A percentile compares a stretch with the other conserved stretches of the same genome.
These are phyloP conservation scores for Esox niger DNA, from an alignment of 2,113 vertebrate species.

Conservation along the genomic window DNA sequence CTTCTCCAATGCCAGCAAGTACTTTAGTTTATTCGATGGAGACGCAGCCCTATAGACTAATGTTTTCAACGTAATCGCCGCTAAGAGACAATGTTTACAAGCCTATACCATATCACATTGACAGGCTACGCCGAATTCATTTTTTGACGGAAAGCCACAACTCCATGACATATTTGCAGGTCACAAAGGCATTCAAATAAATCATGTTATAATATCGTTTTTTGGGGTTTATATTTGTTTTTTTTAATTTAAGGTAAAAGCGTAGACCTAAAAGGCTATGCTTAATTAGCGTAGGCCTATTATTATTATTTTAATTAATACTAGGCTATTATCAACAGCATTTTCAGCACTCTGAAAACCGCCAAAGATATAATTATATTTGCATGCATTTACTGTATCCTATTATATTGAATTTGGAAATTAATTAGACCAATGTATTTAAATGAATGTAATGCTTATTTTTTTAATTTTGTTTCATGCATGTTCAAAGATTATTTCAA, in stretches of 20 bases:
- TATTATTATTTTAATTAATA: conserved; percentile 47
- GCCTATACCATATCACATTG: conserved; percentile 26
- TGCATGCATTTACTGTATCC: conserved; percentile 74
- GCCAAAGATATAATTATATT: conserved; percentile 75
- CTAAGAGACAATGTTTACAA: conserved; percentile 1
- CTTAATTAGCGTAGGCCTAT: conserved; percentile 28
- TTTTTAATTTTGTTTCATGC: conserved; percentile 66
- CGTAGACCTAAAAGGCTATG: conserved; percentile 42
- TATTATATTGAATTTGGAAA: conserved; percentile 61
- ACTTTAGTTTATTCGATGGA: conserved; percentile 80
- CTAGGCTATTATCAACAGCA: conserved; percentile 14
- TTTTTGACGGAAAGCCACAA: conserved; percentile 39
- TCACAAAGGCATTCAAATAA: conserved; percentile 28
- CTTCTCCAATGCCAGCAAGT: conserved; percentile 80
- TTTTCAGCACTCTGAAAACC: conserved; percentile 57
- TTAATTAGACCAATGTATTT: conserved; percentile 69
- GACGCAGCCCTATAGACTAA: conserved; percentile 57
- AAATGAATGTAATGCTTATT: conserved; percentile 78
- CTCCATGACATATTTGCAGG: background rate
- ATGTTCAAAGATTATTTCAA: conserved; percentile 67
- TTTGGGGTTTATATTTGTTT: background rate
- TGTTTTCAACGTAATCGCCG: no score
- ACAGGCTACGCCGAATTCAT: conserved; percentile 40
- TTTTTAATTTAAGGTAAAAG: conserved; percentile 13
- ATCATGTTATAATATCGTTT: conserved; percentile 23